Evolutionary conservation across 2,797 vertebrate species (phyloP).

Genomic region (Cetoscarus ocellatus): DNA sequence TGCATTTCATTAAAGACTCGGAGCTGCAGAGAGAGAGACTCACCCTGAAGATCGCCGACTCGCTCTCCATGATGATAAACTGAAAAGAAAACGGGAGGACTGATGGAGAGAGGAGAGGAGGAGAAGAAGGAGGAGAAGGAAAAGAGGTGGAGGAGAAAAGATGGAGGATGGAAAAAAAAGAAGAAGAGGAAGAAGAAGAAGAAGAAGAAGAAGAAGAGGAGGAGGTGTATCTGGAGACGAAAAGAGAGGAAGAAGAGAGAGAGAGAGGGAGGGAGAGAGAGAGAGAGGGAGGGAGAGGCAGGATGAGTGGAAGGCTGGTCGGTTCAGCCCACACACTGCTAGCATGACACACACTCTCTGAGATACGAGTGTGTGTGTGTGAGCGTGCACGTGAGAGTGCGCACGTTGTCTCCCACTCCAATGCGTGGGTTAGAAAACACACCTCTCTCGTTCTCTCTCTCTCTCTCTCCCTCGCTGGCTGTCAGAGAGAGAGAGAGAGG

Average conservation of each 20-base stretch:
- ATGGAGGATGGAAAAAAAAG: conserved; percentile 51
- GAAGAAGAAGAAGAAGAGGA: conserved; percentile 32
- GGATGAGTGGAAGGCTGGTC: conserved; percentile 78
- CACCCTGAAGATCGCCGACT: conserved; percentile 74
- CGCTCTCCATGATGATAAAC: conserved; percentile 75
- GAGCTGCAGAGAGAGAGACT: conserved; percentile 58
- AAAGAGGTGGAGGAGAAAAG: no score
- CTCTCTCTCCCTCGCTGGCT: conserved; percentile 29
- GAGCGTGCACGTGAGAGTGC: conserved; percentile 42
- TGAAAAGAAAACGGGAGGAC: conserved; percentile 52
- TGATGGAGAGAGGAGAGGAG: conserved; percentile 49
- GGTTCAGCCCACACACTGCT: conserved; percentile 81
- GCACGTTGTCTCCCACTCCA: conserved; percentile 78
- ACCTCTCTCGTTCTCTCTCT: conserved; percentile 52
- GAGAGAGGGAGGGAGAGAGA: conserved; percentile 17
- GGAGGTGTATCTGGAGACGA: conserved; percentile 62
- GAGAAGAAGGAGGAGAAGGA: not conserved
- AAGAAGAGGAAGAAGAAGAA: conserved; percentile 17
- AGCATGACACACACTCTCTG: conserved; percentile 72
- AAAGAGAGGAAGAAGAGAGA: conserved; percentile 39
- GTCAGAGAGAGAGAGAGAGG: conserved; percentile 27
- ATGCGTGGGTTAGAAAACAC: conserved; percentile 82
- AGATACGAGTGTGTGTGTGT: conserved; percentile 26
- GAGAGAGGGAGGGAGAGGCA: conserved; percentile 52
- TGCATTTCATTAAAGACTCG: conserved; percentile 6